Evolutionary conservation across 2,888 invertebrate genomes (phyloP), one percentile per base, ranked within the genome.

Genomic region (Molorchus minor): DNA sequence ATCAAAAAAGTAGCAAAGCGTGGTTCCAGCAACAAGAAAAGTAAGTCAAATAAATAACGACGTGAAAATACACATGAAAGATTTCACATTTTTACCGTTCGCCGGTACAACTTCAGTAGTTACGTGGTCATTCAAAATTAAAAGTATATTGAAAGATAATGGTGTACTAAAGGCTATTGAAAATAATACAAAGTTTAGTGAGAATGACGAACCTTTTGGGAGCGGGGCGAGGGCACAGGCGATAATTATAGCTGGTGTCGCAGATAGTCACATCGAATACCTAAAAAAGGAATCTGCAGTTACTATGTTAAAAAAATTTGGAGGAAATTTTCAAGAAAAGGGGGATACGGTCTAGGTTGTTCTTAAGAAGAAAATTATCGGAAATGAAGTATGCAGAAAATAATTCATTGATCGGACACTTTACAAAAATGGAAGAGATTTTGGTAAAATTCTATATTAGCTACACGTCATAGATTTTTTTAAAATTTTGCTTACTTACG

Each of bases 41-140:
- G n/a, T n/a, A n/a, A n/a, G n/a, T n/a, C n/a, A n/a, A n/a, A n/a
- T n/a, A n/a, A n/a, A n/a, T n/a, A n/a, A n/a, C n/a, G n/a, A n/a
- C n/a, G n/a, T n/a, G n/a, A n/a, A n/a, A n/a, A n/a, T n/a, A n/a
- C n/a, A n/a, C n/a, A n/a, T n/a, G n/a, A n/a, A n/a, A n/a, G n/a
- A n/a, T n/a, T n/a, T n/a, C n/a, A n/a, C n/a, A n/a, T n/a, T 25
- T 25, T 4, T 25, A 8, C 41, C 51, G 16, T 51, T 51, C 25
- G 51, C 51, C 29, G 41, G 51, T 1, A 12, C 17, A 16, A 17
- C 36, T 10, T 51, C 25, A 17, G 25, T 17, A 29, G 29, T n/a
- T n/a, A n/a, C 51, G 51, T 51, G 40, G 51, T 12, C 40, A n/a
- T 51, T 51, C n/a, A 40, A 29, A 29, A 29, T 51, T 16, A 52